Percentiles rank a stretch among this genome's conserved stretches.
Evolutionary conservation across 1,140 invertebrate genomes (phyloP).

Genomic region (Drosophila aff.): DNA sequence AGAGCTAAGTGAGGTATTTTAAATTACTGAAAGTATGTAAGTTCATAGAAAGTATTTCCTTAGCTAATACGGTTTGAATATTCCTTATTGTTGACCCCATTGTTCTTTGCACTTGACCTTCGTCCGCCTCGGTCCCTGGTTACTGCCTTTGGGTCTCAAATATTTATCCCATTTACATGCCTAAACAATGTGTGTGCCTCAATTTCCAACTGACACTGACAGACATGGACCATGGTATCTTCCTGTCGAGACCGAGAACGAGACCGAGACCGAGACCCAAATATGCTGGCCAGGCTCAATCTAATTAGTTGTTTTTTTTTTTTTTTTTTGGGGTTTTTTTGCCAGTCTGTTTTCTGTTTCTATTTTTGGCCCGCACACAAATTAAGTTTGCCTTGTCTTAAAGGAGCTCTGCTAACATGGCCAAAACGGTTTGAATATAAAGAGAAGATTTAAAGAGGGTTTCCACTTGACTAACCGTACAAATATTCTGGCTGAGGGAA

Average conservation of each 20-base stretch:
- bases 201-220: slow-evolving; percentile 22
- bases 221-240: slow-evolving; percentile 15
- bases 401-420: neutral
- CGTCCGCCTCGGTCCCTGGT: neutral
- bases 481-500: slow-evolving; percentile 10
- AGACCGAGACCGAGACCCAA: slow-evolving; percentile 11
- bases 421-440: neutral
- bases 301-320: slow-evolving; percentile 38
- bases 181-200: slow-evolving; percentile 25
- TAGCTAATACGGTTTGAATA: neutral
- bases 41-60: too few species aligned
- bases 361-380: slow-evolving; percentile 37
- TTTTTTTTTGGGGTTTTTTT: neutral
- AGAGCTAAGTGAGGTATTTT: too few species aligned
- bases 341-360: slow-evolving; percentile 3
- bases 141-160: slow-evolving; percentile 30
- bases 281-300: slow-evolving; percentile 35
- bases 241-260: slow-evolving; percentile 11
- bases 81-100: too few species aligned
- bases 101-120: slow-evolving; percentile 9
- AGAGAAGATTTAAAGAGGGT: neutral
- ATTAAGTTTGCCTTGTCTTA: slow-evolving; percentile 36
- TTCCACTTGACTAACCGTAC: slow-evolving; percentile 3
- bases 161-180: slow-evolving; percentile 51
- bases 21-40: too few species aligned